Evolutionary conservation across 1,140 invertebrate genomes (phyloP).

Genomic region (Apis laboriosa): DNA sequence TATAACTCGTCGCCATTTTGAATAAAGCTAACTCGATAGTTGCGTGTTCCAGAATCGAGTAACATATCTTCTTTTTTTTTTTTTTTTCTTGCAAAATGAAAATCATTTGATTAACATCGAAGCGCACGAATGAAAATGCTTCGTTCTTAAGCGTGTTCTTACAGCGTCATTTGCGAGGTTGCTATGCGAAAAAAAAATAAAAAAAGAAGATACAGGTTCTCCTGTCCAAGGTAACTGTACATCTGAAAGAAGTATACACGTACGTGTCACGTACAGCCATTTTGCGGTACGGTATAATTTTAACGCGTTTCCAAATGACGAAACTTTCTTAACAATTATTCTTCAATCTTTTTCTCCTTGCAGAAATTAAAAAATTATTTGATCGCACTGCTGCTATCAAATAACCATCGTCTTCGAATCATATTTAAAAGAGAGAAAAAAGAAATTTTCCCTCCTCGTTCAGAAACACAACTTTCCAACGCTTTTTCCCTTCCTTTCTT

Average conservation of each 20-base stretch:
- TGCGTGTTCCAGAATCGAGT: not conserved
- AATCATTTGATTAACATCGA: conserved; percentile 35
- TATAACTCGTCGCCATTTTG: not conserved
- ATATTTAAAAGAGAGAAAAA: no score
- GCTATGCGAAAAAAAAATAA: not conserved
- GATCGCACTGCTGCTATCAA: no score
- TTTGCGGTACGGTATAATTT: not conserved
- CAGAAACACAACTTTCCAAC: no score
- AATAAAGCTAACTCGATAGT: not conserved
- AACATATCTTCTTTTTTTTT: not conserved
- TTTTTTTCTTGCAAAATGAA: not conserved
- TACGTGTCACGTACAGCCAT: not conserved
- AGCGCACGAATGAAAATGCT: not conserved
- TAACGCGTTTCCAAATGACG: not conserved
- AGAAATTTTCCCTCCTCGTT: no score
- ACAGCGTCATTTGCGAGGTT: conserved; percentile 32
- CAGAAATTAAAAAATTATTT: no score
- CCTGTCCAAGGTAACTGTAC: conserved; percentile 36
- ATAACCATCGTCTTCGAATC: no score
- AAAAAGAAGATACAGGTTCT: not conserved
- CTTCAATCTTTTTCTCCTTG: not conserved
- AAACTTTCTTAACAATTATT: not conserved
- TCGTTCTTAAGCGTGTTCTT: conserved; percentile 12
- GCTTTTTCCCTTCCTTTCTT: no score
- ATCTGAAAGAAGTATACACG: not conserved